Base-by-base conservation (phyloP, 1,140 invertebrate species). In the Drosophila lowei region DNA sequence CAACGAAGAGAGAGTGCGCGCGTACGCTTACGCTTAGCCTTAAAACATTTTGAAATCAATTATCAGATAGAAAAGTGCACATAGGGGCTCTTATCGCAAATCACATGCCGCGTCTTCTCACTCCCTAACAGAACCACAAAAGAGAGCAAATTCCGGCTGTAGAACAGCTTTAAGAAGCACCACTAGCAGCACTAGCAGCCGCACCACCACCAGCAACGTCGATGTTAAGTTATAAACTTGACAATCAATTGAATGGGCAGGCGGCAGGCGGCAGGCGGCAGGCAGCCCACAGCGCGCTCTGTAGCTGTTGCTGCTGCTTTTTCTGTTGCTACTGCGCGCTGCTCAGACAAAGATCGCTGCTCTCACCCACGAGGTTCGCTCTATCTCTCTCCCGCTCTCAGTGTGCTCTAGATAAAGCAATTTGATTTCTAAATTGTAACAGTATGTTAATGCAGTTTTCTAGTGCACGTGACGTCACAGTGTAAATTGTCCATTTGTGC, bases 401-500 rank as follows among this genome's bases (percentile, higher is more conserved):
- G 11, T 21, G 16, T 4, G 18, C 7, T 41, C 25, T 15, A 48
- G 21, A 55, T 66, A 46, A 9, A 30, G 49, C 42, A 53, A 65
- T 53, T 38, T 38, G 30, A 63, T 16, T 30, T 47, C 15, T 60
- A 66, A 63, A 63, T 50, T 63, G 43, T 66, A 62, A 62, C 46
- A 38, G 34, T 38, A 38, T 65, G 23, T 62, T 64, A 28, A 54
- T 46, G 25, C n/a, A 2, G 21, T 44, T 64, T 53, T 65, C 7
- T 18, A 54, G 16, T 16, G 13, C 15, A 15, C 38, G 48, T 67
- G 65, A 67, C 65, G 63, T 67, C 64, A 67, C 21, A 43, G 30
- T 66, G 62, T 67, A 72, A 72, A 72, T 49, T 34, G 25, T 18
- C 54, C 9, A 16, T 15, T 52, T 43, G 56, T 70, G 18, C 23